Percentiles rank a stretch among this genome's conserved stretches.
These are phyloP conservation scores for Meteorus cinctellus DNA, from an alignment of 2,888 invertebrate species.

Conservation along the genomic window DNA sequence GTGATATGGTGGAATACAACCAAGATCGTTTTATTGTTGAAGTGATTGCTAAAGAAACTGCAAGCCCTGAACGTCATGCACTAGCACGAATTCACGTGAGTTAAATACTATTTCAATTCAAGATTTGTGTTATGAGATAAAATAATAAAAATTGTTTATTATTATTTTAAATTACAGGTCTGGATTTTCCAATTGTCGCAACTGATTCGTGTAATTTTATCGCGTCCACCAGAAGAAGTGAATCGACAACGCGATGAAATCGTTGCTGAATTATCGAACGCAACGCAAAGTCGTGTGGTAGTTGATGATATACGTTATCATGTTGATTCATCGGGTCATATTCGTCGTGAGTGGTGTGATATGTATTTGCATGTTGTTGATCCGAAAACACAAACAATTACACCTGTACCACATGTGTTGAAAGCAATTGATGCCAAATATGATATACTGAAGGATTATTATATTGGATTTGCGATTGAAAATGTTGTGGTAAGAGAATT, in stretches of 20 bases:
- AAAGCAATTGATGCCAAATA: constrained; percentile 89
- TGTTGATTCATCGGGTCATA: constrained; percentile 78
- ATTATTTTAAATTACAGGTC: constrained; percentile 75
- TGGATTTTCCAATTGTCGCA: constrained; percentile 93
- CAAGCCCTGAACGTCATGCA: constrained; percentile 85
- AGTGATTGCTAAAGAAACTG: constrained; percentile 87
- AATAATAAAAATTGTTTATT: too few species aligned
- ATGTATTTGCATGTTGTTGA: constrained; percentile 90
- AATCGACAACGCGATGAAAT: constrained; percentile 82
- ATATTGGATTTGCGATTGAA: constrained; percentile 83
- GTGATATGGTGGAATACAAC: constrained; percentile 91
- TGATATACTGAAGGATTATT: constrained; percentile 87
- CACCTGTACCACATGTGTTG: constrained; percentile 85
- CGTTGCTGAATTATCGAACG: constrained; percentile 82
- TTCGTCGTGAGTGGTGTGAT: constrained; percentile 87
- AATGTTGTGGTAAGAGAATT: constrained; percentile 77
- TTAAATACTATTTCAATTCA: constrained; percentile 47
- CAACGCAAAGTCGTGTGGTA: constrained; percentile 85
- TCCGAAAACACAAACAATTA: constrained; percentile 81
- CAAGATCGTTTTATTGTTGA: constrained; percentile 90
- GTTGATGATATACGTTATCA: constrained; percentile 86
- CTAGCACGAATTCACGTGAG: constrained; percentile 86
- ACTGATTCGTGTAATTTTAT: constrained; percentile 88
- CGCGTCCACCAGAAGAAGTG: constrained; percentile 86
- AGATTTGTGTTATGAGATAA: too few species aligned